These are phyloP conservation scores for Eulacestoma nigropectus DNA, from an alignment of 2,113 vertebrate species.

Conservation along the genomic window DNA sequence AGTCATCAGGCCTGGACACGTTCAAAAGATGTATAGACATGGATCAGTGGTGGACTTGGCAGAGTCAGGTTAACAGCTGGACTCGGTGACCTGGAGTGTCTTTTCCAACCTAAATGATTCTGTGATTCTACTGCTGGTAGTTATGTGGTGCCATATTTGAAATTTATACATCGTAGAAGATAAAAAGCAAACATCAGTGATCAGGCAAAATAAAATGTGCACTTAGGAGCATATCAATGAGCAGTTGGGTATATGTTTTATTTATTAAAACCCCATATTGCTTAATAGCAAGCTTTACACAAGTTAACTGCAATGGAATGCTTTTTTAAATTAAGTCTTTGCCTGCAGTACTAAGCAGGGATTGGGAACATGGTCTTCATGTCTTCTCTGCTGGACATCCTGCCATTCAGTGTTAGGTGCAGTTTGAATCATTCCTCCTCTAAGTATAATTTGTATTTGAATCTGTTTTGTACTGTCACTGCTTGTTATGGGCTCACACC, in stretches of 20 bases:
- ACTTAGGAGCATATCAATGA: not conserved
- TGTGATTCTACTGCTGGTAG: not conserved
- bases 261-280: not conserved
- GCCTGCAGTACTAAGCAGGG: not conserved
- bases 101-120: not conserved
- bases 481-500: not conserved
- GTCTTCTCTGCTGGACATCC: not conserved
- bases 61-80: not conserved
- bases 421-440: not conserved
- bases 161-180: not conserved
- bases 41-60: not conserved
- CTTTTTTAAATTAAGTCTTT: not conserved
- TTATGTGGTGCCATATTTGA: not conserved
- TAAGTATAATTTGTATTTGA: not conserved
- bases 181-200: not conserved
- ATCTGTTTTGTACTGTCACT: not conserved
- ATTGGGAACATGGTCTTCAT: not conserved
- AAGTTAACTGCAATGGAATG: not conserved
- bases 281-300: not conserved
- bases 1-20: rapidly evolving
- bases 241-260: not conserved
- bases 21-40: not conserved
- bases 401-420: not conserved
- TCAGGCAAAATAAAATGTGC: not conserved
- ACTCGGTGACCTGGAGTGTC: not conserved